Percentiles rank a stretch among this genome's conserved stretches.
Conservation (phyloP, 1,140 invertebrate species). For the Mesaphorura yosii region DNA sequence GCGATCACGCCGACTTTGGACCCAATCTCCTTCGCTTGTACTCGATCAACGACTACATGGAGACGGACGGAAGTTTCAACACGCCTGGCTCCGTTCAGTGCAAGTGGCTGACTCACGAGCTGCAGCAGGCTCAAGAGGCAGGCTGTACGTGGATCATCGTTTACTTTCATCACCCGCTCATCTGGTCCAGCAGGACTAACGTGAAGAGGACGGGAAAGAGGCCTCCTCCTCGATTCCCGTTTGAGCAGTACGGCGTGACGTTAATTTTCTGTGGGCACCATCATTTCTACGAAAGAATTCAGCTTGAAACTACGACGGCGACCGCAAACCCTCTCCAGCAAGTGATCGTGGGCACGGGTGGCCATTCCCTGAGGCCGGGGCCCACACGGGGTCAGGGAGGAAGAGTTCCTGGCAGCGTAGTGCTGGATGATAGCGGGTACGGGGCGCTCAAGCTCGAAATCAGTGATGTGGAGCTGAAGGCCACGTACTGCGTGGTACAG, state of each 20-base stretch:
- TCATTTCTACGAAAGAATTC: constrained; percentile 2
- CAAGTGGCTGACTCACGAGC: not conserved
- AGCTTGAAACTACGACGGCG: too few relatives aligned
- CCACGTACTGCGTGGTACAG: not conserved
- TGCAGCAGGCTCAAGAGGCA: not conserved
- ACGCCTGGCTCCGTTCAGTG: not conserved
- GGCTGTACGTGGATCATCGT: not conserved
- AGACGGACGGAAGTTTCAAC: not conserved
- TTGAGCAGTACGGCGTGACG: not conserved
- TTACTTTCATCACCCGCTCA: not conserved
- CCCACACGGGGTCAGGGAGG: too few relatives aligned
- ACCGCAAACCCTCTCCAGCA: not conserved
- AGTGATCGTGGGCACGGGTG: constrained; percentile 1
- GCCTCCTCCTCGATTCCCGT: constrained; percentile 3
- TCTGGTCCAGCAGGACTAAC: not conserved
- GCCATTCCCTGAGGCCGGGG: too few relatives aligned
- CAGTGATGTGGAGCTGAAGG: not conserved
- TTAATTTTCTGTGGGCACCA: not conserved
- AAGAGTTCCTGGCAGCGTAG: too few relatives aligned
- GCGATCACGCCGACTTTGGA: too few relatives aligned
- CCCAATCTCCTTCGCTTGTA: not conserved
- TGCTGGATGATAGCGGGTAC: not conserved
- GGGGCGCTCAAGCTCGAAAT: not conserved
- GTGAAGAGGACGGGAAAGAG: not conserved
- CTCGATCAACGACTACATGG: constrained; percentile 3